Base-by-base conservation (phyloP, 2,113 vertebrate genomes). In the Pterocles burchelli region DNA sequence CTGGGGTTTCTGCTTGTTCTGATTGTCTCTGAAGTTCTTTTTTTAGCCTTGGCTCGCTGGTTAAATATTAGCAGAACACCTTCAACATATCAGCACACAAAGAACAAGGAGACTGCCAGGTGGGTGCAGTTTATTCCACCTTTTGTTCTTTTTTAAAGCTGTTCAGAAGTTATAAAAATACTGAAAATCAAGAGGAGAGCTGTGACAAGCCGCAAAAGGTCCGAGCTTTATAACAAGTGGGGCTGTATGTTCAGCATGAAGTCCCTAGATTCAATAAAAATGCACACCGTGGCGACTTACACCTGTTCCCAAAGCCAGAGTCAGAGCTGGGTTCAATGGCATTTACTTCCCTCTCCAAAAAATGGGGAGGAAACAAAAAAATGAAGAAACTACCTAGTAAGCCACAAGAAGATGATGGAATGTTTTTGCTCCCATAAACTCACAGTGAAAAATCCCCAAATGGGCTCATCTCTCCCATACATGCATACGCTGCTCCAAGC, bases 21-120 rank as follows among this genome's bases (percentile, higher is more conserved):
- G n/a, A 51, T 87, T 33, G 45, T 36, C 87, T 76, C 84, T 70
- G 48, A 90, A 94, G 80, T 29, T 83, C 83, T 79, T 76, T 76
- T 73, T 74, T 74, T 51, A 92, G 84, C 70, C 51, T 62, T 84
- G 76, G 28, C 43, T 94, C 78, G 52, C 10, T 7, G 43, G 95
- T 91, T 87, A 93, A 96, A 91, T 38, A 89, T 91, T 78, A 95
- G 34, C 55, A 67, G 77, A 91, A 67, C 48, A 71, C 70, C 77
- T 91, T 74, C 20, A 89, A 63, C 38, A 9, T 22, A 57, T 10
- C 70, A 63, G 77, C 12, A 51, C 43, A 43, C 57, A 78, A 71
- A 70, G 73, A 89, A 84, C 33, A 71, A 74, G 67, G 34, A 61
- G 80, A 45, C 21, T 41, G 36, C 13, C 18, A 20, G 24, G 51